A percentile compares a stretch with the other conserved stretches of the same genome.
These are phyloP conservation scores for Drosophila baimaii DNA, from an alignment of 1,140 invertebrate genomes.

Conservation along the genomic window DNA sequence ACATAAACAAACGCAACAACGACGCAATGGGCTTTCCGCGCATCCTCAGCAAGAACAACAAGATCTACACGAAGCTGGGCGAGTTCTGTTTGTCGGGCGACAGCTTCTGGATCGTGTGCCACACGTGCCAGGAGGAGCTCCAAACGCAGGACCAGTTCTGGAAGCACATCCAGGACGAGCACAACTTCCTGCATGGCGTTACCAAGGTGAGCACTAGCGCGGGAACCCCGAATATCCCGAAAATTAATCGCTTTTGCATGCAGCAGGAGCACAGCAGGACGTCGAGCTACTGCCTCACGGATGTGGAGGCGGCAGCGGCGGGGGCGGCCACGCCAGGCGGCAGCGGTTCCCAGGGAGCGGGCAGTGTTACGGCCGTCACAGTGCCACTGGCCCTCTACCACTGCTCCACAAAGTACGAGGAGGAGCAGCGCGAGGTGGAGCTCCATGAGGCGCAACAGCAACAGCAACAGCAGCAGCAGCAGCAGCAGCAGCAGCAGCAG, in stretches of 20 bases:
- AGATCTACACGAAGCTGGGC: conserved; percentile 80
- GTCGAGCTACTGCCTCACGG: conserved; percentile 70
- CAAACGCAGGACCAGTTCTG: conserved; percentile 82
- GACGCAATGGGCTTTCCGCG: conserved; percentile 83
- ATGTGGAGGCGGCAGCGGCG: conserved; percentile 59
- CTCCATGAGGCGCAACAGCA: conserved; percentile 52
- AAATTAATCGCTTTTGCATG: not conserved
- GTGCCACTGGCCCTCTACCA: conserved; percentile 68
- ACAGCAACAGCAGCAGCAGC: conserved; percentile 53
- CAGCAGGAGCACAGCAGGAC: conserved; percentile 69
- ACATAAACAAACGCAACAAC: conserved; percentile 50
- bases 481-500: conserved; percentile 58
- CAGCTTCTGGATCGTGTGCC: conserved; percentile 80
- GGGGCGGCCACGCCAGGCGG: conserved; percentile 33
- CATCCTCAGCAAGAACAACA: conserved; percentile 82
- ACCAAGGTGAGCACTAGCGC: conserved; percentile 49
- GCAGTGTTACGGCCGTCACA: conserved; percentile 51
- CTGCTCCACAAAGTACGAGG: conserved; percentile 68
- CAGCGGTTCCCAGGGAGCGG: conserved; percentile 23
- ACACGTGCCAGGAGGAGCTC: conserved; percentile 80
- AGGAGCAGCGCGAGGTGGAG: conserved; percentile 61
- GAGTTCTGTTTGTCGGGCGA: conserved; percentile 80
- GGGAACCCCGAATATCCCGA: too few species aligned
- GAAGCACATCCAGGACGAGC: conserved; percentile 83
- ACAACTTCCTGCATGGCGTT: conserved; percentile 79